Evolutionary conservation across 1,140 invertebrate genomes (phyloP), one percentile per base, ranked within the genome.

Genomic region (Halesus radiatus): DNA sequence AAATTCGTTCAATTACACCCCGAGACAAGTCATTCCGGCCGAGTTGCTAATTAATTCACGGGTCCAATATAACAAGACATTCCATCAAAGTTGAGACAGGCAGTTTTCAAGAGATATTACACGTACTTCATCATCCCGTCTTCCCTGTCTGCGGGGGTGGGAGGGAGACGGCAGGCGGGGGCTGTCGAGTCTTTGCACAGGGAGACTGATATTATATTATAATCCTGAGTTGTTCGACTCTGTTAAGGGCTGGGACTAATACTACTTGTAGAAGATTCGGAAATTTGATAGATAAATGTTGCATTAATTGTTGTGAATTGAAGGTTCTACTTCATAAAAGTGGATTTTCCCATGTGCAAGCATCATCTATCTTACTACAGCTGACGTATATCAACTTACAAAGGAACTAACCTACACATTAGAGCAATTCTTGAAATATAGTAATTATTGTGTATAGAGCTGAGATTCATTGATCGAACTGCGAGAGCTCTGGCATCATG

Each of bases 31-130:
- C 20, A 74, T 74, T 26, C 70, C 54, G 22, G 70, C 10, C 53
- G 16, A 56, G 29, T 64, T 29, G 37, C 37, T 74, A 72, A 74
- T 74, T 74, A 74, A 74, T 74, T 52, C 52, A 13, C 7, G 13
- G 50, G 70, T 53, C 76, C 76, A 56, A 78, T 78, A 78, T 56
- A 70, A 62, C 58, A 15, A 37, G 64, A 52, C 52, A 56, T 68
- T 78, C 52, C 52, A 54, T 78, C 76, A 78, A 78, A 78, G 64
- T 56, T 53, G 60, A 78, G 62, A 78, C 62, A 73, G 70, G 68
- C 75, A 81, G 76, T 78, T 81, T 81, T 81, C 80, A 81, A 54
- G 80, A 81, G 76, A 81, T 81, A 81, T 81, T 81, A 75, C 80
- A 68, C 58, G 62, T 76, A 74, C 80, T 81, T 81, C 80, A 81